Conservation (phyloP, 1,140 invertebrate genomes). For the Drosophila nigromelanica region DNA sequence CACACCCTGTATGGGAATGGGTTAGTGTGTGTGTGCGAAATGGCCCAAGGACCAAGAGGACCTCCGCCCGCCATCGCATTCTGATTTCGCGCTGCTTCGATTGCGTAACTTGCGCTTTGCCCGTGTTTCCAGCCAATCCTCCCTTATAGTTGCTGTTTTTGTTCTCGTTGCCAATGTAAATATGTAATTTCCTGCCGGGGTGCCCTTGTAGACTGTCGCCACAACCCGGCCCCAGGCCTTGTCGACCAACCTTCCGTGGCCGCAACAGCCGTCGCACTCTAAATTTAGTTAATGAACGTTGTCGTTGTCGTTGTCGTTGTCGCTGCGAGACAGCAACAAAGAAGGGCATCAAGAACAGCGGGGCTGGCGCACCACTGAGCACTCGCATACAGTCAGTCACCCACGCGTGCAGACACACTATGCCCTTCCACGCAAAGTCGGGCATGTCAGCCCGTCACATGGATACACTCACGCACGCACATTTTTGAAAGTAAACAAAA, state of each 20-base stretch:
- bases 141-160: slow-evolving; percentile 8
- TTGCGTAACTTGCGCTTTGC: slow-evolving; percentile 71
- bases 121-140: background rate
- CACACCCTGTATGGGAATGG: slow-evolving; percentile 23
- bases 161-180: slow-evolving; percentile 48
- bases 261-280: slow-evolving; percentile 73
- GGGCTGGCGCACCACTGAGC: slow-evolving; percentile 2
- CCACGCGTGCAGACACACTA: slow-evolving; percentile 35
- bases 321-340: slow-evolving; percentile 32
- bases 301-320: slow-evolving; percentile 35
- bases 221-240: slow-evolving; percentile 8
- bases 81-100: slow-evolving; percentile 68
- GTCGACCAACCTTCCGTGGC: slow-evolving; percentile 21
- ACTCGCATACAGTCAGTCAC: slow-evolving; percentile 34
- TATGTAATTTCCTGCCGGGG: slow-evolving; percentile 69
- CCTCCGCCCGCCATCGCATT: slow-evolving; percentile 22
- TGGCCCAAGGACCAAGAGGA: slow-evolving; percentile 52
- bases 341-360: slow-evolving; percentile 26
- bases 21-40: slow-evolving; percentile 59
- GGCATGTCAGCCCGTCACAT: slow-evolving; percentile 22
- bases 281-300: slow-evolving; percentile 80
- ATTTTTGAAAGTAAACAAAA: slow-evolving; percentile 83
- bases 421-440: background rate
- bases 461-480: slow-evolving; percentile 71
- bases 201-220: slow-evolving; percentile 26